A percentile compares a stretch with the other conserved stretches of the same genome.
phyloP scores from a whole-genome alignment of 2,797 vertebrate species.

The Florisuga fusca region DNA sequence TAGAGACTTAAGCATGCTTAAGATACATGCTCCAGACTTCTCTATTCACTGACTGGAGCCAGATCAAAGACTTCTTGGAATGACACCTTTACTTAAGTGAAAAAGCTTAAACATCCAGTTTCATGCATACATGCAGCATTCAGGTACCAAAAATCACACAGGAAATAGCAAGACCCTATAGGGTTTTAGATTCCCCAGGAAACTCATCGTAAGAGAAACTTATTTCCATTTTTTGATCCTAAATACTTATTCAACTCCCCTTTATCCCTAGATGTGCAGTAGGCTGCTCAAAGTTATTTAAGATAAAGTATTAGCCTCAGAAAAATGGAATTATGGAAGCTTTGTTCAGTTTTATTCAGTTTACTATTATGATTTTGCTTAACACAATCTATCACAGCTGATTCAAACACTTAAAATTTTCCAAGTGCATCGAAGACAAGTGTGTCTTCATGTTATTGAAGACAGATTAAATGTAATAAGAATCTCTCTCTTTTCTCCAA shows the following conservation, averaged over 20 bases:
- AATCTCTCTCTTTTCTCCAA: background rate
- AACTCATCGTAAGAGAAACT: background rate
- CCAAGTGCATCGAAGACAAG: background rate
- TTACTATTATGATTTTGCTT: background rate
- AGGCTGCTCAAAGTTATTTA: background rate
- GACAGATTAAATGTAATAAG: background rate
- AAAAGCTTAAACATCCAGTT: background rate
- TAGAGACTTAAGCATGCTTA: background rate
- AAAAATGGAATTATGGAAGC: background rate
- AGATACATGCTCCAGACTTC: rapidly evolving
- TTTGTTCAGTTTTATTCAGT: background rate
- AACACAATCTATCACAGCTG: background rate
- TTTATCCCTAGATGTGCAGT: background rate
- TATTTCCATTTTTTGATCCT: background rate
- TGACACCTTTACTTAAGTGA: background rate
- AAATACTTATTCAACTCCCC: background rate
- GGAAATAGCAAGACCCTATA: background rate
- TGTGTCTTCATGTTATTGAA: background rate
- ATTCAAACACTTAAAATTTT: background rate
- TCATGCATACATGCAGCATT: background rate
- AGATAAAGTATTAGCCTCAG: background rate
- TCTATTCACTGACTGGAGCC: background rate
- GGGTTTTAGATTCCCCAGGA: background rate
- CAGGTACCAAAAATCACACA: background rate
- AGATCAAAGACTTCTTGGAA: background rate